Conservation (phyloP, 2,888 invertebrate genomes). For the Drosophila pullipes region DNA sequence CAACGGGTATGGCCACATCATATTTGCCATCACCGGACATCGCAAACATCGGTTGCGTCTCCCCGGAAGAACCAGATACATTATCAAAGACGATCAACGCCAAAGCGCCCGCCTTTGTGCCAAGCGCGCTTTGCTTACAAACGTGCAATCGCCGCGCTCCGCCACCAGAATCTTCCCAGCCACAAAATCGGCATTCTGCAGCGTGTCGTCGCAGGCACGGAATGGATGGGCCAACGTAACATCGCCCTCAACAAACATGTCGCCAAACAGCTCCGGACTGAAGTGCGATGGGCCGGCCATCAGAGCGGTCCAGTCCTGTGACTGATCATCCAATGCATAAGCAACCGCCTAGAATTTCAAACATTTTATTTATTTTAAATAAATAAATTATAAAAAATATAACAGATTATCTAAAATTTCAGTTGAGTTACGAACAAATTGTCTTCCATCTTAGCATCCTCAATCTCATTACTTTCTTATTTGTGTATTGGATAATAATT, state of each 20-base stretch:
- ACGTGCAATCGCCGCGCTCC: slow-evolving; percentile 97
- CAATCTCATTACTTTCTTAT: no score
- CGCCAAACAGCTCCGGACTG: slow-evolving; percentile 90
- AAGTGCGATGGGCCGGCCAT: slow-evolving; percentile 96
- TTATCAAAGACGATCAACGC: slow-evolving; percentile 95
- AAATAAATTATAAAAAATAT: neutral
- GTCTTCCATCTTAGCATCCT: no score
- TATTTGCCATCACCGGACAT: slow-evolving; percentile 97
- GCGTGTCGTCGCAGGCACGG: slow-evolving; percentile 87
- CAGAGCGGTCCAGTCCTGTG: slow-evolving; percentile 86
- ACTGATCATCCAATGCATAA: slow-evolving; percentile 81
- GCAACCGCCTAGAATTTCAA: slow-evolving; percentile 84
- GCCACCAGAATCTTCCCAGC: slow-evolving; percentile 93
- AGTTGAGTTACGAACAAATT: neutral
- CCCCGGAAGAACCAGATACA: slow-evolving; percentile 90
- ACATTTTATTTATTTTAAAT: neutral
- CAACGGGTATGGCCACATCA: slow-evolving; percentile 95
- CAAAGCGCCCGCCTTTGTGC: slow-evolving; percentile 93
- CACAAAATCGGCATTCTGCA: slow-evolving; percentile 88
- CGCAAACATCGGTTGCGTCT: slow-evolving; percentile 94
- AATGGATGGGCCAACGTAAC: slow-evolving; percentile 89
- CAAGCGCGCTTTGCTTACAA: slow-evolving; percentile 94
- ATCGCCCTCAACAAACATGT: slow-evolving; percentile 88
- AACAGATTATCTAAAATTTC: neutral
- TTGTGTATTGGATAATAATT: neutral